Conservation (phyloP, 2,888 invertebrate species). For the Drosophila engyochracea region DNA sequence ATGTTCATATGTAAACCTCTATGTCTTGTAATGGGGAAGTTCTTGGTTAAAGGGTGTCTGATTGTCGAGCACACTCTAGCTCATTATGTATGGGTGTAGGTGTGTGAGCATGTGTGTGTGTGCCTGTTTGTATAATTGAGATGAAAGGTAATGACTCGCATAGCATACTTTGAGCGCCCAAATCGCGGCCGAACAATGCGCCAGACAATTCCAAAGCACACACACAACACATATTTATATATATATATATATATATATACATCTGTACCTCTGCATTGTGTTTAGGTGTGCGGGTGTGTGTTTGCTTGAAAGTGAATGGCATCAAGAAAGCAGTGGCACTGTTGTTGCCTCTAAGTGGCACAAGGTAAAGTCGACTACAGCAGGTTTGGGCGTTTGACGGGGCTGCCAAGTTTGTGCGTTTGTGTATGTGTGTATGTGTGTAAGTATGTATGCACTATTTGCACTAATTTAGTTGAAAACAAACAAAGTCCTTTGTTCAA, state of each 20-base stretch:
- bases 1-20: no score
- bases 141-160: constrained; percentile 80
- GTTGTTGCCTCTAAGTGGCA: constrained; percentile 75
- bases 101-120: constrained; percentile 13
- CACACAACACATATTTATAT: constrained; percentile 21
- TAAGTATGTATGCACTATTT: constrained; percentile 70
- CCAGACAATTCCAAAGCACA: constrained; percentile 67
- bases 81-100: neutral
- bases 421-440: constrained; percentile 22
- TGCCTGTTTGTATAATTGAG: constrained; percentile 71
- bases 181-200: constrained; percentile 74
- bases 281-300: constrained; percentile 16
- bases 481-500: constrained; percentile 81
- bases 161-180: constrained; percentile 74
- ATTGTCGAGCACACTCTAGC: neutral
- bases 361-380: constrained; percentile 69
- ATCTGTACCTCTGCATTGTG: constrained; percentile 19
- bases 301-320: constrained; percentile 62
- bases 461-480: constrained; percentile 82
- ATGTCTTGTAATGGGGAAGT: neutral
- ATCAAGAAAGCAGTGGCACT: constrained; percentile 55
- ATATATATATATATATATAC: constrained; percentile 12
- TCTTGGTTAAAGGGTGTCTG: neutral
- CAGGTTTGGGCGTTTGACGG: constrained; percentile 46
- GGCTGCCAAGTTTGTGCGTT: constrained; percentile 32